phyloP scores from a whole-genome alignment of 2,888 invertebrate genomes.

The Tryphoninae sp. region DNA sequence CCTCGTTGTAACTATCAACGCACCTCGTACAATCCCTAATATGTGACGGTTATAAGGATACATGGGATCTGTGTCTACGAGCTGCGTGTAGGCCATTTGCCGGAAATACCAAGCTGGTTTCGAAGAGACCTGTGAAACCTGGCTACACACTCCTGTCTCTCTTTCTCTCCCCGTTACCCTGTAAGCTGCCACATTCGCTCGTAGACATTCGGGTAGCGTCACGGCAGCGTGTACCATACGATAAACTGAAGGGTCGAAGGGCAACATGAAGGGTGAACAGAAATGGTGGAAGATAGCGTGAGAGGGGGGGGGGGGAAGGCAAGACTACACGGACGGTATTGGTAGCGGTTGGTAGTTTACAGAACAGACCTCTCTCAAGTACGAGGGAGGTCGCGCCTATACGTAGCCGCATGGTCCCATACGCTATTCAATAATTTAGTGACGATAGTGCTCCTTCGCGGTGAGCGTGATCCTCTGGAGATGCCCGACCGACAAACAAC shows the following conservation, averaged over 20 bases:
- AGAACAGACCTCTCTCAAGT: slow-evolving; percentile 21
- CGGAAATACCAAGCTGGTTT: neutral
- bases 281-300: neutral
- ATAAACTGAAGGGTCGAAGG: slow-evolving; percentile 56
- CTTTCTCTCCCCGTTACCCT: slow-evolving; percentile 46
- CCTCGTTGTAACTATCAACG: slow-evolving; percentile 14
- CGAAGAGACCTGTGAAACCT: neutral
- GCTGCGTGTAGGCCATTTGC: slow-evolving; percentile 21
- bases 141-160: neutral
- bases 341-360: slow-evolving; percentile 45
- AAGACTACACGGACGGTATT: slow-evolving; percentile 3
- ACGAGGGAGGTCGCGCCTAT: neutral
- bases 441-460: slow-evolving; percentile 45
- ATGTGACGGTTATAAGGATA: slow-evolving; percentile 46
- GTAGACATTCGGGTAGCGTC: slow-evolving; percentile 29
- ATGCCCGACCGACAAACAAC: slow-evolving; percentile 32
- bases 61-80: slow-evolving; percentile 29
- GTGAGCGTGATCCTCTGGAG: slow-evolving; percentile 47
- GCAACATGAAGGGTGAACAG: slow-evolving; percentile 1
- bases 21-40: slow-evolving; percentile 47
- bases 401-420: slow-evolving; percentile 10
- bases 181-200: slow-evolving; percentile 47
- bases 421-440: slow-evolving; percentile 57
- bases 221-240: slow-evolving; percentile 39
- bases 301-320: slow-evolving; percentile 16